Percentiles rank a stretch among this genome's conserved stretches.
These are phyloP conservation scores for Miichthys miiuy DNA, from an alignment of 2,797 vertebrate genomes.

Conservation along the genomic window DNA sequence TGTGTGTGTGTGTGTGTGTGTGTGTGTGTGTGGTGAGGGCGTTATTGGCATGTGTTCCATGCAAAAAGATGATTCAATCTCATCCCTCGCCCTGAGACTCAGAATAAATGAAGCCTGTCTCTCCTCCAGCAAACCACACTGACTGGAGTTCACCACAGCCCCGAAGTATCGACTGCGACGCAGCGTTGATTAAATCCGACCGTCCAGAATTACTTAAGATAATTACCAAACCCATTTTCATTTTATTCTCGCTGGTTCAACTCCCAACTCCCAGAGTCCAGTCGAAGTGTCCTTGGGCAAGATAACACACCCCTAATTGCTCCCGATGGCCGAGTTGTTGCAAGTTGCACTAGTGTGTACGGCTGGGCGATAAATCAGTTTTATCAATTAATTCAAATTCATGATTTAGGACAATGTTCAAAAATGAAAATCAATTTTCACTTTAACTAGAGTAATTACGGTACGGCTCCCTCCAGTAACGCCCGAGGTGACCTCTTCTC, in stretches of 20 bases:
- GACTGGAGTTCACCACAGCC: constrained; percentile 46
- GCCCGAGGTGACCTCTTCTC: no score
- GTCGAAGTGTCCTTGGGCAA: no score
- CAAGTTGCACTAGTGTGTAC: no score
- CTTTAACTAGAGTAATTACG: no score
- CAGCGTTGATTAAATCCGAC: constrained; percentile 48
- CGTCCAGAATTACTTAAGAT: constrained; percentile 53
- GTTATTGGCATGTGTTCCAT: constrained; percentile 22
- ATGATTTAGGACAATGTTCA: no score
- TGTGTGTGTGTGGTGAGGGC: background rate
- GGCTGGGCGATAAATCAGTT: no score
- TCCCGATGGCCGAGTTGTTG: no score
- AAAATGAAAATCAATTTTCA: no score
- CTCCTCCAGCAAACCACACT: constrained; percentile 42
- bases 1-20: constrained; percentile 9
- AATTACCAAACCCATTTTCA: constrained; percentile 51
- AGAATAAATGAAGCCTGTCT: constrained; percentile 40
- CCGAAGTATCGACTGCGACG: constrained; percentile 30
- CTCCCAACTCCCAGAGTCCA: no score
- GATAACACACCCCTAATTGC: no score
- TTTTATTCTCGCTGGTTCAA: constrained; percentile 4
- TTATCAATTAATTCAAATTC: no score
- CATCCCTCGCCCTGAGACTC: constrained; percentile 29
- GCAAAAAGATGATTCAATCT: constrained; percentile 41
- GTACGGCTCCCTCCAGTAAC: no score